Conservation (phyloP, 2,888 invertebrate genomes). For the Watsonalla binaria region DNA sequence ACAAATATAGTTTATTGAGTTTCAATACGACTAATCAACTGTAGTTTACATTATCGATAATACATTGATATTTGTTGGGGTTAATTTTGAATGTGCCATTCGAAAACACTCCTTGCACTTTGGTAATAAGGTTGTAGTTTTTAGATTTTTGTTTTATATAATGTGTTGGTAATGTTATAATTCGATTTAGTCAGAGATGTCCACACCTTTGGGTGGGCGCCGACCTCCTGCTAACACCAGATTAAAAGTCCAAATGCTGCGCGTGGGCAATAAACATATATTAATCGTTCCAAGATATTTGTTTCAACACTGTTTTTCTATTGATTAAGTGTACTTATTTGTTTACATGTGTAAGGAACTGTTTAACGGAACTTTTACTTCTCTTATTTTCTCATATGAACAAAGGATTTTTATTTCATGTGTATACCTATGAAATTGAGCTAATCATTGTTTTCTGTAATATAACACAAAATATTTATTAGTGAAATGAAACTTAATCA, state of each 20-base stretch:
- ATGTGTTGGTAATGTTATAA: slow-evolving; percentile 39
- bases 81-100: slow-evolving; percentile 7
- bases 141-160: slow-evolving; percentile 9
- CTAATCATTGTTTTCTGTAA: too few relatives aligned
- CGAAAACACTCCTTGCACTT: slow-evolving; percentile 30
- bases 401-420: too few relatives aligned
- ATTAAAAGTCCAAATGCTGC: slow-evolving; percentile 59
- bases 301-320: slow-evolving; percentile 58
- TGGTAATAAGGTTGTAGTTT: slow-evolving; percentile 3
- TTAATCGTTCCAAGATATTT: slow-evolving; percentile 60
- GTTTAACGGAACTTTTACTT: slow-evolving; percentile 19
- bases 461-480: too few relatives aligned
- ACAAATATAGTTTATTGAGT: slow-evolving; percentile 49
- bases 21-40: slow-evolving; percentile 51
- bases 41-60: slow-evolving; percentile 39
- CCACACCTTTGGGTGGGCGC: slow-evolving; percentile 74
- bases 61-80: slow-evolving; percentile 19
- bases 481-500: too few relatives aligned
- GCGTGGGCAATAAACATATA: slow-evolving; percentile 66
- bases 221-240: slow-evolving; percentile 63
- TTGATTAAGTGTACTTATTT: slow-evolving; percentile 53
- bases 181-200: slow-evolving; percentile 68
- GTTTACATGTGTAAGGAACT: slow-evolving; percentile 31
- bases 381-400: slow-evolving; percentile 25
- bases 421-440: too few relatives aligned